phyloP scores from a whole-genome alignment of 2,113 vertebrate genomes.

The Gobius niger region DNA sequence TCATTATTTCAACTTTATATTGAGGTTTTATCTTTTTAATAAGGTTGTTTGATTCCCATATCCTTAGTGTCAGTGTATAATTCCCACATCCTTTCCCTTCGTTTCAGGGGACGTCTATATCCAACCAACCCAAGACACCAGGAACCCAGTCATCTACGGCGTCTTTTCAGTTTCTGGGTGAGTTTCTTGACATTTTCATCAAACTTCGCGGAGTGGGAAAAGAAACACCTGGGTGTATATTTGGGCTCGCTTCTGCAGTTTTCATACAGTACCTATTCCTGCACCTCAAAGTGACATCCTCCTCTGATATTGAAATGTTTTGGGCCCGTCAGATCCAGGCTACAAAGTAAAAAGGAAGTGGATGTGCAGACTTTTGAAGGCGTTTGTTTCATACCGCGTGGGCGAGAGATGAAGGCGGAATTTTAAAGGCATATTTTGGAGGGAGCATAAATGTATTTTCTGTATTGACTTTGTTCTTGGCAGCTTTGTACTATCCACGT shows the following conservation, averaged over 20 bases:
- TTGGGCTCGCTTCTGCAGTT: conserved; percentile 30
- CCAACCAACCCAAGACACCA: conserved; percentile 95
- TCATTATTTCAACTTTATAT: no score
- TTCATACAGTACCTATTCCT: conserved; percentile 26
- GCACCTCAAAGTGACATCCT: conserved; percentile 35
- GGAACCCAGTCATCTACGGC: conserved; percentile 96
- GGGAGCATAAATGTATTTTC: background rate
- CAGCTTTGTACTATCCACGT: background rate
- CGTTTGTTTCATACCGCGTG: no score
- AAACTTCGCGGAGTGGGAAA: conserved; percentile 30
- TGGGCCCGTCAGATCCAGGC: conserved; percentile 26
- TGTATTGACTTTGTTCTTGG: background rate
- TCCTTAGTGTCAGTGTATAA: no score
- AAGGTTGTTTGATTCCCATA: no score
- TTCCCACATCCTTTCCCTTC: conserved; percentile 45
- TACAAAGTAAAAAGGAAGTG: conserved; percentile 41
- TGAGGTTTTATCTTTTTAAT: no score
- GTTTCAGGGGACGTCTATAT: conserved; percentile 92
- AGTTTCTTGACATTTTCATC: conserved; percentile 59
- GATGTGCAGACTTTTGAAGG: conserved; percentile 29
- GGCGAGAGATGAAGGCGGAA: no score
- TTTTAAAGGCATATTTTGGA: conserved; percentile 10
- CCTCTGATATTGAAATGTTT: conserved; percentile 51
- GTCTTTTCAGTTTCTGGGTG: conserved; percentile 96
- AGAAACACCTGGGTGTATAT: conserved; percentile 18